These are phyloP conservation scores for Drymodes brunneopygia DNA, from an alignment of 2,113 vertebrate genomes.

Conservation along the genomic window DNA sequence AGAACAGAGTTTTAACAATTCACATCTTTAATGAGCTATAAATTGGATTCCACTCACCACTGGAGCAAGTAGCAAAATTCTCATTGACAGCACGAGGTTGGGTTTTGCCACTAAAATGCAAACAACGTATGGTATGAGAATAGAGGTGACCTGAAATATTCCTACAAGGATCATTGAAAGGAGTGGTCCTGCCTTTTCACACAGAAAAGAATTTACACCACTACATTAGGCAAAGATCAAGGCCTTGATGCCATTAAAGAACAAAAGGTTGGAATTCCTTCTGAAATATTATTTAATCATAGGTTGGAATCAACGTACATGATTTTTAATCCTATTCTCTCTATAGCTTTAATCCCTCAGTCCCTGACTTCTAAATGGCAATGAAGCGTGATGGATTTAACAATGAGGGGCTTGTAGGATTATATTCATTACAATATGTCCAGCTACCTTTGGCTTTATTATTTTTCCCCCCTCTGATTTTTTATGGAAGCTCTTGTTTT, in stretches of 20 bases:
- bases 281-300: slow-evolving; percentile 16
- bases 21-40: background rate
- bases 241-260: background rate
- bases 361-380: background rate
- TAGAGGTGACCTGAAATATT: background rate
- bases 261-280: background rate
- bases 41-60: slow-evolving; percentile 5
- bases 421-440: background rate
- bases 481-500: background rate
- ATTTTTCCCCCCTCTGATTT: background rate
- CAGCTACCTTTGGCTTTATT: background rate
- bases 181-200: background rate
- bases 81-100: background rate
- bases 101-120: background rate
- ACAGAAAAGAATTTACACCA: background rate
- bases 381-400: background rate
- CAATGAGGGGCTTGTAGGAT: background rate
- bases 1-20: background rate
- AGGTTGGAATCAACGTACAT: background rate
- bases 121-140: background rate
- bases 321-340: background rate
- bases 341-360: background rate
- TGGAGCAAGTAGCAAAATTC: background rate
- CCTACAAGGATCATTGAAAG: background rate
- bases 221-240: background rate